Base-by-base conservation (phyloP, 37 sponge, comb jelly and placozoan genomes). In the Ianthella basta region DNA sequence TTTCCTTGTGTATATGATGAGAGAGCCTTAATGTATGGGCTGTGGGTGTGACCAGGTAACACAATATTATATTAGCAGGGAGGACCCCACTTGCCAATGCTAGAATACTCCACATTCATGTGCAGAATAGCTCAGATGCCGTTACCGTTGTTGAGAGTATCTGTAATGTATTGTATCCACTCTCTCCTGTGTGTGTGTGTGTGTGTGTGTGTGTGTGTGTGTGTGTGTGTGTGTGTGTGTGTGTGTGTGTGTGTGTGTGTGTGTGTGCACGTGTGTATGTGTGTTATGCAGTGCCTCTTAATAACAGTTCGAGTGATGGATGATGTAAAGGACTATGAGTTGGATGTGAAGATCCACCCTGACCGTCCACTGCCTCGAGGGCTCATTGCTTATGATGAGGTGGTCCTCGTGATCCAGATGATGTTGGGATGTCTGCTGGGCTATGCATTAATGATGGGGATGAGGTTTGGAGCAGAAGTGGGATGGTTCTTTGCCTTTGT, bases 311-410 rank as follows among this genome's bases (percentile, higher is more conserved):
- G 95, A 16, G 61, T 95, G 12, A 95, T 95, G 95, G 95, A 95
- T 79, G 95, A 95, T 66, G 90, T 95, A 24, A 95, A 95, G 77
- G 95, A 95, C 61, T 95, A 85, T 82, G 95, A 95, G 2, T 87
- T 83, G 36, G 95, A 95, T 68, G 84, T 82, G 0, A 82, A 83
- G 16, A 84, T 91, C 20, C 95, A 95, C 56, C 95, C 95, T 34
- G 95, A 95, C 32, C 81, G 95, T 29, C 95, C 95, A 0, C 88
- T 95, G 1, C 95, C 95, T 4, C 82, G 95, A 33, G 93, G 93
- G 3, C 86, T 91, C 30, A 55, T 95, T 16, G 16, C 66, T 19
- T 86, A 79, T 13, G 83, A 84, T 21, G 95, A 95, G 61, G 92
- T 82, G 0, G 70, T 59, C 30, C 13, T 18, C 19, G 90, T 81